Conservation (phyloP, 2,113 vertebrate genomes). For the Circaetus cinerascens region DNA sequence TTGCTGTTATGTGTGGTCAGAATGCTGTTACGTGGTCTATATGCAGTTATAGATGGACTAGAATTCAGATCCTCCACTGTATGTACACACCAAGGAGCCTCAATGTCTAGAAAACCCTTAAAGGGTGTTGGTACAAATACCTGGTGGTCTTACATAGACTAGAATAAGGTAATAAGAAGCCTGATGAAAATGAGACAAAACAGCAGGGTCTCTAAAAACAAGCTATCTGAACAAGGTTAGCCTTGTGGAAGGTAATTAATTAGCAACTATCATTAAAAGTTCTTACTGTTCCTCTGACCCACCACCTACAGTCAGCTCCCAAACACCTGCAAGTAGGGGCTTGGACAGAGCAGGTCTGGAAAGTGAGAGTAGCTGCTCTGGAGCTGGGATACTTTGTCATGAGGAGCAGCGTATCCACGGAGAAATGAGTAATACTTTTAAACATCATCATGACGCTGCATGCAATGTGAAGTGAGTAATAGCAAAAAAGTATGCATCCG, state of each 20-base stretch:
- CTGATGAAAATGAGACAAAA: background rate
- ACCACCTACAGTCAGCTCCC: background rate
- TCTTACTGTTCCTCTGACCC: background rate
- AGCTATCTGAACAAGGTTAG: background rate
- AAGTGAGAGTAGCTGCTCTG: background rate
- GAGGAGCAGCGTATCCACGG: background rate
- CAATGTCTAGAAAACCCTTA: background rate
- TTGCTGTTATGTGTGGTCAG: background rate
- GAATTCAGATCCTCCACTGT: background rate
- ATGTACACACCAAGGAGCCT: background rate
- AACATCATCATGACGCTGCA: background rate
- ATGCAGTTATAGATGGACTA: background rate
- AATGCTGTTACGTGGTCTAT: background rate
- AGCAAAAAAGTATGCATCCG: background rate
- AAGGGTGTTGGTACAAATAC: background rate
- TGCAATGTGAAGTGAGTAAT: background rate
- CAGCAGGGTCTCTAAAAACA: background rate
- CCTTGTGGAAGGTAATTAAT: background rate
- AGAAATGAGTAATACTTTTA: background rate
- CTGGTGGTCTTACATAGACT: background rate
- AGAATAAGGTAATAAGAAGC: background rate
- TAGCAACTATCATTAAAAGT: background rate
- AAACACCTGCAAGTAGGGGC: rapidly evolving
- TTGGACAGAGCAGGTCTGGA: background rate
- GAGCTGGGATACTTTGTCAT: background rate